A percentile compares a stretch with the other conserved stretches of the same genome.
Conservation (phyloP, 2,888 invertebrate species). For the Tenthredo distinguenda region DNA sequence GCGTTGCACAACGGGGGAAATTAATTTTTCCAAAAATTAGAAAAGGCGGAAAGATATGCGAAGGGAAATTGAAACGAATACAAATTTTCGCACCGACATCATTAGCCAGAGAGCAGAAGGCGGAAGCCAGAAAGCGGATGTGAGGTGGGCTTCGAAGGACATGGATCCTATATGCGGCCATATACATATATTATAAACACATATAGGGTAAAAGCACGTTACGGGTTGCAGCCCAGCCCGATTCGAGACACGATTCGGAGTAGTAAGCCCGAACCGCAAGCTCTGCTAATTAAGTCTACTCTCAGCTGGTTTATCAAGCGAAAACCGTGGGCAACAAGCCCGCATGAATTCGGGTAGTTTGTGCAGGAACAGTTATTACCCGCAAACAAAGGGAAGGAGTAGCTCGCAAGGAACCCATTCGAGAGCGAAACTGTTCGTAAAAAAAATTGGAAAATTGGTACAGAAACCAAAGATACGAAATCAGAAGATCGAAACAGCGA, state of each 20-base stretch:
- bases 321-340: not conserved
- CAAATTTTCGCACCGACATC: not conserved
- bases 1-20: not conserved
- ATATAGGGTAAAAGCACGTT: not conserved
- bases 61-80: not conserved
- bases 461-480: not conserved
- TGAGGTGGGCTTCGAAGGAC: not conserved
- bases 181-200: not conserved
- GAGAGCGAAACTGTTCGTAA: not conserved
- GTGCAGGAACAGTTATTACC: conserved; percentile 10
- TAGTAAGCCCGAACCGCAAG: conserved; percentile 54
- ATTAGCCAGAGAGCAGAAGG: not conserved
- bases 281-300: conserved; percentile 67
- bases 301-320: conserved; percentile 68
- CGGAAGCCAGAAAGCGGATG: not conserved
- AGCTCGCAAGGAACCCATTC: not conserved
- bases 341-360: conserved; percentile 25
- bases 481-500: not conserved
- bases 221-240: not conserved
- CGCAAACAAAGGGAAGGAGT: not conserved
- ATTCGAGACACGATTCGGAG: conserved; percentile 13
- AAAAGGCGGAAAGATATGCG: not conserved
- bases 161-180: not conserved
- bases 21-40: not conserved
- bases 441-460: not conserved